These are phyloP conservation scores for Gymnobelideus leadbeateri DNA, from an alignment of 2,113 vertebrate genomes.

Conservation along the genomic window DNA sequence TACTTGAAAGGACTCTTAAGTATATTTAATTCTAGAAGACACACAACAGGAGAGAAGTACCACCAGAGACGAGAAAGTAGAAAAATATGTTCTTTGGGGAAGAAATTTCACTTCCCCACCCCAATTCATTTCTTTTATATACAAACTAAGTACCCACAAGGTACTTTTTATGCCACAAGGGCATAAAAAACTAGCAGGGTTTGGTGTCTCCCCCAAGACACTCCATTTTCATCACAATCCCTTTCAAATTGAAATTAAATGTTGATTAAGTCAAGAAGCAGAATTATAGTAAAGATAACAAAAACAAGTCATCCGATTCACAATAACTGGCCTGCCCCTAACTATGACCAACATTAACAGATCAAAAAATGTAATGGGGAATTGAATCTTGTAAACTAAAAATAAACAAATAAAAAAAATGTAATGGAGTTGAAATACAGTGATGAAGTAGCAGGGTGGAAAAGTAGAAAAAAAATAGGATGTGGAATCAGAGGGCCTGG, in stretches of 20 bases:
- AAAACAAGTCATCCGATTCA: not conserved
- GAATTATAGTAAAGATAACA: accelerated
- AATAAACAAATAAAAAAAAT: too few relatives aligned
- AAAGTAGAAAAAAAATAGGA: not conserved
- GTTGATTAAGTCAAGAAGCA: not conserved
- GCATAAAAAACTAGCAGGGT: not conserved
- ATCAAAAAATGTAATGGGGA: too few relatives aligned
- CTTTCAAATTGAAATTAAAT: not conserved
- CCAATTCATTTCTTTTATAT: not conserved
- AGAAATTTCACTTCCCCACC: not conserved
- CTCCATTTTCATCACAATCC: not conserved
- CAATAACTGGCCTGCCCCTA: not conserved
- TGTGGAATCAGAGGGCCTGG: not conserved
- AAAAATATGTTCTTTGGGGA: not conserved
- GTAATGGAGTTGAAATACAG: not conserved
- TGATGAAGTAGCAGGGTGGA: not conserved
- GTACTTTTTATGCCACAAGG: too few relatives aligned
- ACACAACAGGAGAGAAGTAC: not conserved
- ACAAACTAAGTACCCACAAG: constrained; percentile 3
- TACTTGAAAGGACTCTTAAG: not conserved
- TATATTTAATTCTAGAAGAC: constrained; percentile 1
- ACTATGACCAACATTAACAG: not conserved
- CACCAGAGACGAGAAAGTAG: not conserved
- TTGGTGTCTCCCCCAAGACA: not conserved
- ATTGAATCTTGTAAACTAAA: too few relatives aligned